Evolutionary conservation across 2,888 invertebrate genomes (phyloP).

Genomic region (Bursaphelenchus okinawaensis): DNA sequence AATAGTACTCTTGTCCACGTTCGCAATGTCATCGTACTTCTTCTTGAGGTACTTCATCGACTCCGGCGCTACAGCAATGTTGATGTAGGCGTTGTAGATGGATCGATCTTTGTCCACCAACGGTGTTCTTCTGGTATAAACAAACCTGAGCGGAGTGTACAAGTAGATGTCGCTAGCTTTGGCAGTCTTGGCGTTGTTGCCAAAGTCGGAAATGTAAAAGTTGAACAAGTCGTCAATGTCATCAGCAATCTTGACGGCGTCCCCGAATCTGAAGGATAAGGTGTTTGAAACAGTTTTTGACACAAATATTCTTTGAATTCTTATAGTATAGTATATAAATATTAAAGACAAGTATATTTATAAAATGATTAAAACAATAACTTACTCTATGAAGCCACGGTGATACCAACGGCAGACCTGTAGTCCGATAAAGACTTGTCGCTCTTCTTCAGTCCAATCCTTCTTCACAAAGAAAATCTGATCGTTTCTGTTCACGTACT

Average conservation of each 20-base stretch:
- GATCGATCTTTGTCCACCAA: conserved; percentile 12
- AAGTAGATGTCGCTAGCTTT: background rate
- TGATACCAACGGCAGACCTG: conserved; percentile 34
- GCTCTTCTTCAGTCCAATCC: conserved; percentile 18
- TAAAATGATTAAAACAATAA: too few species aligned
- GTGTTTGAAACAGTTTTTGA: background rate
- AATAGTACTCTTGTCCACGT: background rate
- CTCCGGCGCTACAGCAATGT: conserved; percentile 19
- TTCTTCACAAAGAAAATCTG: conserved; percentile 26
- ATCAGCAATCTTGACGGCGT: conserved; percentile 25
- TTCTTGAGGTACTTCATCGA: background rate
- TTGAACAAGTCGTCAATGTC: conserved; percentile 27
- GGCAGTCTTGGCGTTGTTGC: conserved; percentile 2
- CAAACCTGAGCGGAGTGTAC: conserved; percentile 24
- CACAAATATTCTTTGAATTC: background rate
- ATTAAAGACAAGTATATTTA: background rate
- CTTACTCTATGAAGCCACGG: conserved; percentile 28
- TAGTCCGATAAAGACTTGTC: conserved; percentile 30
- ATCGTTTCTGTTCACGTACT: conserved; percentile 19
- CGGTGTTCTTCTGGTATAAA: conserved; percentile 17
- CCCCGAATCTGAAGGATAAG: conserved; percentile 26
- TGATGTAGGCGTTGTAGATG: conserved; percentile 25
- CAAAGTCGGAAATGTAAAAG: conserved; percentile 20
- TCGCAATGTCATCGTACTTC: background rate
- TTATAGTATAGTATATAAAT: background rate